phyloP scores from a whole-genome alignment of 2,797 vertebrate species.

The Anabas testudineus region DNA sequence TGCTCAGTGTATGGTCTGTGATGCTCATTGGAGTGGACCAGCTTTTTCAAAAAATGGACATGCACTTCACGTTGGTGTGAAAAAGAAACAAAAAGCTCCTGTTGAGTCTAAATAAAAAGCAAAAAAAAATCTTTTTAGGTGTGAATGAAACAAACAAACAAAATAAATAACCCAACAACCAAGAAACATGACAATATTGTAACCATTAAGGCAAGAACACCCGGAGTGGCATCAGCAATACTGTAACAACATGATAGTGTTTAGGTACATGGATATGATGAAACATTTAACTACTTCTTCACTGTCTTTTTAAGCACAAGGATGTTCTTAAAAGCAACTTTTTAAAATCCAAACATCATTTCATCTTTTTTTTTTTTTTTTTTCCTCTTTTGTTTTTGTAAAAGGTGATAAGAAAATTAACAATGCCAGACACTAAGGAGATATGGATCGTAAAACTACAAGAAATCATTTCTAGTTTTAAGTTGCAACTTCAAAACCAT shows the following conservation, averaged over 20 bases:
- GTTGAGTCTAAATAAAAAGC: conserved; percentile 79
- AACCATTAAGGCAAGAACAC: conserved; percentile 99
- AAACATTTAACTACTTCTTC: conserved; percentile 85
- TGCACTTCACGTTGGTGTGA: conserved; percentile 89
- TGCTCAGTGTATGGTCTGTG: conserved; percentile 83
- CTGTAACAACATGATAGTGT: conserved; percentile 84
- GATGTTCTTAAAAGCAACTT: conserved; percentile 79
- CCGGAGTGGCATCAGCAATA: conserved; percentile 93
- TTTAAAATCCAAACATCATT: conserved; percentile 79
- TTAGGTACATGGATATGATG: conserved; percentile 85
- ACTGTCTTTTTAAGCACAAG: conserved; percentile 84
- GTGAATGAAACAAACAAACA: conserved; percentile 54
- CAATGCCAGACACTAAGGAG: conserved; percentile 85
- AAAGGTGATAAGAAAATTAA: conserved; percentile 86
- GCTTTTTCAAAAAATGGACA: conserved; percentile 86
- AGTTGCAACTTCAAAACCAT: conserved; percentile 85
- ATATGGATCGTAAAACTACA: conserved; percentile 87
- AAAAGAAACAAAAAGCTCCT: conserved; percentile 67
- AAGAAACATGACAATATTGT: conserved; percentile 86
- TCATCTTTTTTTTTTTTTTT: conserved; percentile 65
- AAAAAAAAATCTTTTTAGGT: conserved; percentile 70
- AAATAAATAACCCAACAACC: conserved; percentile 75
- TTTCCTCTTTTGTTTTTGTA: conserved; percentile 62
- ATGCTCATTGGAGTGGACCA: conserved; percentile 84
- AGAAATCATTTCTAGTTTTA: conserved; percentile 84